Evolutionary conservation across 1,140 invertebrate species (phyloP).

Genomic region (Pseudachorutes palmiensis): DNA sequence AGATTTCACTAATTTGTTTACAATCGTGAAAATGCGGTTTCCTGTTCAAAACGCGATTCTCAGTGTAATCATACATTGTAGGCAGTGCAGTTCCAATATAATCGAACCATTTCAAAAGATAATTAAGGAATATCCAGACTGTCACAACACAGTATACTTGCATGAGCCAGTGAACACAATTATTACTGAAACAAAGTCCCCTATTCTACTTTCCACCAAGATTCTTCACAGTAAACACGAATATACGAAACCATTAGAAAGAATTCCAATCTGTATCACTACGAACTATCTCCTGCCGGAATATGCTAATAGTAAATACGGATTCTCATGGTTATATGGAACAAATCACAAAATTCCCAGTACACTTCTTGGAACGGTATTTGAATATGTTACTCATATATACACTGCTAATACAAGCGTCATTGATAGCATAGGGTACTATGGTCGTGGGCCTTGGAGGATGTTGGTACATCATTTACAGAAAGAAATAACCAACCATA

Average conservation of each 20-base stretch:
- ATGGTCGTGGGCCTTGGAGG: too few species aligned
- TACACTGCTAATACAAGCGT: too few species aligned
- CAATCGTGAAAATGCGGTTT: too few species aligned
- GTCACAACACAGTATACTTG: not conserved
- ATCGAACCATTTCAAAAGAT: not conserved
- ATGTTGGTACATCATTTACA: too few species aligned
- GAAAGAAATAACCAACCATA: too few species aligned
- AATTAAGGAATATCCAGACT: not conserved
- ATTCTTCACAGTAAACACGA: not conserved
- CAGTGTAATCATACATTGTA: too few species aligned
- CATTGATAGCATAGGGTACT: too few species aligned
- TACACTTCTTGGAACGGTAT: not conserved
- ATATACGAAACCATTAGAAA: not conserved
- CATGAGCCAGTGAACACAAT: not conserved
- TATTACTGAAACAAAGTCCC: not conserved
- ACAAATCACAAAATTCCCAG: not conserved
- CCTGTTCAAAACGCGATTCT: too few species aligned
- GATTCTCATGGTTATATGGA: not conserved
- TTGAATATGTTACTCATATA: too few species aligned
- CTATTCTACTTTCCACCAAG: not conserved
- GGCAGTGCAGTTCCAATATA: not conserved
- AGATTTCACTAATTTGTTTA: too few species aligned
- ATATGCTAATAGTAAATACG: not conserved
- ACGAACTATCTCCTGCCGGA: not conserved
- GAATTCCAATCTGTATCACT: not conserved